A percentile compares a stretch with the other conserved stretches of the same genome.
These are phyloP conservation scores for Myathropa florea DNA, from an alignment of 2,888 invertebrate species.

Conservation along the genomic window DNA sequence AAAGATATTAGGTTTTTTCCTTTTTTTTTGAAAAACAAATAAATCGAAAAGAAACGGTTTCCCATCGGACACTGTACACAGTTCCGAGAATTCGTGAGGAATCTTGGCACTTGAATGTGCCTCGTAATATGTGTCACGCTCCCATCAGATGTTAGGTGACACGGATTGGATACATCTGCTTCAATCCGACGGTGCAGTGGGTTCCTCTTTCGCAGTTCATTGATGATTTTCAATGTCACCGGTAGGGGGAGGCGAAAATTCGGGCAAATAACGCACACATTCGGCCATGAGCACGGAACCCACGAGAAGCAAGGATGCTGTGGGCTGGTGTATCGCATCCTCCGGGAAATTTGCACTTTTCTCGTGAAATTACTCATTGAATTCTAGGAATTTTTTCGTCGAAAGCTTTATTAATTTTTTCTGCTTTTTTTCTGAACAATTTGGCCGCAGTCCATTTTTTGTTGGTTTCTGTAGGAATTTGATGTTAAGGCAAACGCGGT, in stretches of 20 bases:
- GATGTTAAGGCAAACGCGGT: neutral
- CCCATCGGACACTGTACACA: conserved; percentile 10
- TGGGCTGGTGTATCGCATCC: neutral
- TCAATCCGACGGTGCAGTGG: neutral
- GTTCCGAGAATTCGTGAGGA: conserved; percentile 56
- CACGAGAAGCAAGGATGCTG: neutral
- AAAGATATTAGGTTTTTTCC: neutral
- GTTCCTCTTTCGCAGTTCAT: neutral
- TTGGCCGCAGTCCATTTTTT: conserved; percentile 29
- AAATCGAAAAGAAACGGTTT: conserved; percentile 19
- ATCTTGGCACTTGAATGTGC: conserved; percentile 41
- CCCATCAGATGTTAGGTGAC: conserved; percentile 25
- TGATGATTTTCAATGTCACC: conserved; percentile 37
- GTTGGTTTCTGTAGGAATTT: neutral
- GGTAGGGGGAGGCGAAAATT: too few relatives aligned
- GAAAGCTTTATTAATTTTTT: conserved; percentile 1
- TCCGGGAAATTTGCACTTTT: conserved; percentile 4
- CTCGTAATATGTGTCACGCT: conserved; percentile 36
- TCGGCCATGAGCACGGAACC: neutral
- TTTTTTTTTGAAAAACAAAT: conserved; percentile 30
- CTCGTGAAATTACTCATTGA: conserved; percentile 35
- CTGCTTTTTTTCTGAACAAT: neutral
- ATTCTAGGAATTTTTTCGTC: conserved; percentile 28
- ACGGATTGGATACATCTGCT: neutral
- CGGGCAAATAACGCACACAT: too few relatives aligned